Evolutionary conservation across 2,888 invertebrate genomes (phyloP), one percentile per base, ranked within the genome.

Genomic region (Ophraella communa): DNA sequence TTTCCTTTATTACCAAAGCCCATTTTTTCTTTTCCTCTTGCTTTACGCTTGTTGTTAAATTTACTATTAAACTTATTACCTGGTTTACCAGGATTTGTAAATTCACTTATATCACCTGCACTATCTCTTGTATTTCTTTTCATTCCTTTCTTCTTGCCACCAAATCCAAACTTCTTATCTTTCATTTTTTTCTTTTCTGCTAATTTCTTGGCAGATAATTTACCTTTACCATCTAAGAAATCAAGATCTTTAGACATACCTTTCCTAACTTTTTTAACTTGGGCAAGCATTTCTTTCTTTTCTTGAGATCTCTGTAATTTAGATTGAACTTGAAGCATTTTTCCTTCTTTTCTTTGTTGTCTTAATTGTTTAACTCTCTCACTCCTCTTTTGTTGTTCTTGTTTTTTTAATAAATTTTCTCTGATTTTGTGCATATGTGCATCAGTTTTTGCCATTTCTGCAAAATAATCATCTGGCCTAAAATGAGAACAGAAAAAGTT

Each of bases 371-470:
- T 88, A 0, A 96, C 92, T 78, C 95, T 93, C 79, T 98, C 98
- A 0, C 93, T 91, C 70, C 93, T 88, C 58, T 96, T 93, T 72
- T 94, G 91, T 11, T 91, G 89, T 11, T 90, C 88, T 77, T 98
- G 93, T 78, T 94, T 94, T 21, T 92, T 88, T 84, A 94, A 86
- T 24, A 97, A 81, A 76, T 91, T 91, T 77, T 91, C 87, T 52
- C 95, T 87, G 0, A 96, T 91, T 83, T 96, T 97, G 77, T 96
- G 95, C 99, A 99, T 99, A 77, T 99, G 99, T 30, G 88, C 89
- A 83, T 99, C 99, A 11, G 94, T 87, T 82, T 99, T 99, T 0
- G 95, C 96, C 99, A 99, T 99, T 85, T 99, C 95, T 0, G 98
- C 99, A 83, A 97, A 98, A 81, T 96, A 99, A 82, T 98, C 98